Evolutionary conservation across 2,888 invertebrate genomes (phyloP), one percentile per base, ranked within the genome.

Genomic region (Dasysyrphus albostriatus): DNA sequence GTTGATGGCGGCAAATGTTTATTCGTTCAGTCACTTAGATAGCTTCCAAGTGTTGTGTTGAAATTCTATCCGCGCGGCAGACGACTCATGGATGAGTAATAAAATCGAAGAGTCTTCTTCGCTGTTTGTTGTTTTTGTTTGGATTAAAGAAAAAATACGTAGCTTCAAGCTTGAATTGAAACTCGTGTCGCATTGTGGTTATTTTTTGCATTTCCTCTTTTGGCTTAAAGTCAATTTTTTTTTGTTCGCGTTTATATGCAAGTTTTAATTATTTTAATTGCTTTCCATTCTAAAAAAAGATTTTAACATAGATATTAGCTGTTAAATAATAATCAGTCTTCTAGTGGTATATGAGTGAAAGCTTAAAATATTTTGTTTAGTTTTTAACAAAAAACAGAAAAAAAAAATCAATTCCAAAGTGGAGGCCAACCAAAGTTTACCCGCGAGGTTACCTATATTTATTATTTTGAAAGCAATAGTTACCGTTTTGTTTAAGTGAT

Each of bases 11-110:
- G 70, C 70, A 54, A 78, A 54, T 87, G 78, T 75, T 87, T 83
- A 70, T 75, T 58, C 70, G 72, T 58, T 87, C 87, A 87, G 83
- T 87, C 87, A 79, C 75, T 78, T 67, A 75, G 83, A 83, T 83
- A 70, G 83, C 83, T 83, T 83, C 83, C 83, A 82, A 87, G 83
- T 83, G 78, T 79, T 70, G 56, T 56, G 87, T 83, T 83, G 78
- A 75, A 87, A 78, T 87, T 72, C 63, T 79, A 75, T 83, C 75
- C 83, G 83, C 42, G 77, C 59, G 51, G 44, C 56, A 69, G 56
- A 78, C 42, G 44, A 39, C 44, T 29, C 34, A 67, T 61, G 47
- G 65, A 78, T 85, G 74, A 85, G 74, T 85, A 85, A 67, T 67
- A 49, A 67, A 19, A 85, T 79, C 70, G 70, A 59, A 61, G 54